Conservation (phyloP, 1,140 invertebrate species). For the Diprion similis region DNA sequence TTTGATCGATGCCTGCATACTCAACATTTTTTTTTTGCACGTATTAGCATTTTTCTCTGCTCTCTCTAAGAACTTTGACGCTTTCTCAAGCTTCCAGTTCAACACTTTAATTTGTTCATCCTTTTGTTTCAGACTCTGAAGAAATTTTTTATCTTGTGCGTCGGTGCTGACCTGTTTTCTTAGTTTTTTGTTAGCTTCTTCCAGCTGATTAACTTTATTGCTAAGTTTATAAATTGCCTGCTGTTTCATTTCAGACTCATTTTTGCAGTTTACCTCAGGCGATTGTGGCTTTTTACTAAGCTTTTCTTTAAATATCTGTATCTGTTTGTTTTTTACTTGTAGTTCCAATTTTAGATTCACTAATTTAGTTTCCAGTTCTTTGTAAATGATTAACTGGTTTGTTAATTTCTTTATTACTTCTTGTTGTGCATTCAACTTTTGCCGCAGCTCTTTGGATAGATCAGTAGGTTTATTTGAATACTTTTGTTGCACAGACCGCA, state of each 20-base stretch:
- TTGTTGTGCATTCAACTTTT: conserved; percentile 43
- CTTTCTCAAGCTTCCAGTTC: conserved; percentile 56
- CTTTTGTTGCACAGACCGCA: background rate
- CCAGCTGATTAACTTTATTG: conserved; percentile 40
- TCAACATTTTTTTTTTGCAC: conserved; percentile 49
- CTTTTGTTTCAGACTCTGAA: conserved; percentile 44
- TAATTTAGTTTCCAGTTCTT: conserved; percentile 39
- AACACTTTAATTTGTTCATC: conserved; percentile 54
- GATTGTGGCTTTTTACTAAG: conserved; percentile 24
- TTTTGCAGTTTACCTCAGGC: conserved; percentile 20
- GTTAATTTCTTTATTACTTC: conserved; percentile 44
- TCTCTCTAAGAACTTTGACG: conserved; percentile 53
- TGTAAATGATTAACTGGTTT: conserved; percentile 43
- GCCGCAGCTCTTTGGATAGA: conserved; percentile 26
- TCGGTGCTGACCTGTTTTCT: conserved; percentile 45
- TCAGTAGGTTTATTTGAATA: background rate
- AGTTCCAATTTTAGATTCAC: conserved; percentile 31
- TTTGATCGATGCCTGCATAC: conserved; percentile 47
- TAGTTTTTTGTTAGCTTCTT: conserved; percentile 48
- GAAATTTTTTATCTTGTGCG: conserved; percentile 43
- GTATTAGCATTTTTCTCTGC: conserved; percentile 52
- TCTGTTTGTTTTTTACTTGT: conserved; percentile 35
- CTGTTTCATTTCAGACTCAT: conserved; percentile 28
- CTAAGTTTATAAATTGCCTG: conserved; percentile 41
- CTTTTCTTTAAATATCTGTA: conserved; percentile 32